Percentiles rank a stretch among this genome's conserved stretches.
Conservation (phyloP, 35 echinoderm and acorn worm genomes). For the Apostichopus californicus region DNA sequence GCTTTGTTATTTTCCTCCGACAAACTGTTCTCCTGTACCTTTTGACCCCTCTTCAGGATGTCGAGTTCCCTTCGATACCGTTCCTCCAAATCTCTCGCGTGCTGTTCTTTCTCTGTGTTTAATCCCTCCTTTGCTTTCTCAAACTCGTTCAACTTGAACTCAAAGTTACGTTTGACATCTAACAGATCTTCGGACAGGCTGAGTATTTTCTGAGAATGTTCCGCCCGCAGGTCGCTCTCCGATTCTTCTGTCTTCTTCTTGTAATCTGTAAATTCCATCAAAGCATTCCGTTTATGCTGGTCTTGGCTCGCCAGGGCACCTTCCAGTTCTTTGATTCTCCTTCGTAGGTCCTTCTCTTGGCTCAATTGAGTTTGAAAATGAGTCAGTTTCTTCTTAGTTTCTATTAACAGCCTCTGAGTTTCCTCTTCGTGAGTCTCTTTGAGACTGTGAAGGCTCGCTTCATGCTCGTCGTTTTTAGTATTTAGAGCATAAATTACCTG, state of each 20-base stretch:
- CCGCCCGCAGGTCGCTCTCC: slow-evolving; percentile 75
- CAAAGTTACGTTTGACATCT: slow-evolving; percentile 87
- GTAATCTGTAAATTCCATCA: slow-evolving; percentile 73
- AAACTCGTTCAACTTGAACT: slow-evolving; percentile 80
- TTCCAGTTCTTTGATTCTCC: slow-evolving; percentile 77
- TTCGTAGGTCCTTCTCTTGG: slow-evolving; percentile 71
- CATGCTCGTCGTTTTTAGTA: slow-evolving; percentile 99
- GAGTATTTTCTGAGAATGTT: slow-evolving; percentile 86
- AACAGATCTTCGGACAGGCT: slow-evolving; percentile 87
- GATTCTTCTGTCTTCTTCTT: slow-evolving; percentile 67
- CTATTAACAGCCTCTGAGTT: slow-evolving; percentile 73
- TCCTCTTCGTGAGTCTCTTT: slow-evolving; percentile 94
- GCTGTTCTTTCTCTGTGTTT: slow-evolving; percentile 63
- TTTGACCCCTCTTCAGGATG: slow-evolving; percentile 59
- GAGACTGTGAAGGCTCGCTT: slow-evolving; percentile 74
- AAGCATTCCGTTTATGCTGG: slow-evolving; percentile 58
- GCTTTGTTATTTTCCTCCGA: slow-evolving; percentile 72
- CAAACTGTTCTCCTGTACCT: slow-evolving; percentile 49
- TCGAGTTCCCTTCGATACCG: slow-evolving; percentile 68
- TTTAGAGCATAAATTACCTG: slow-evolving; percentile 99
- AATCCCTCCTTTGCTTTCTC: slow-evolving; percentile 64
- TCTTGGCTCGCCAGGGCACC: slow-evolving; percentile 66
- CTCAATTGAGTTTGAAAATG: slow-evolving; percentile 78
- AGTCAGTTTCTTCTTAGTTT: slow-evolving; percentile 86
- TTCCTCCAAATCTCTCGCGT: slow-evolving; percentile 58